Evolutionary conservation across 2,888 invertebrate genomes (phyloP).

Genomic region (Barypeithes pellucidus): DNA sequence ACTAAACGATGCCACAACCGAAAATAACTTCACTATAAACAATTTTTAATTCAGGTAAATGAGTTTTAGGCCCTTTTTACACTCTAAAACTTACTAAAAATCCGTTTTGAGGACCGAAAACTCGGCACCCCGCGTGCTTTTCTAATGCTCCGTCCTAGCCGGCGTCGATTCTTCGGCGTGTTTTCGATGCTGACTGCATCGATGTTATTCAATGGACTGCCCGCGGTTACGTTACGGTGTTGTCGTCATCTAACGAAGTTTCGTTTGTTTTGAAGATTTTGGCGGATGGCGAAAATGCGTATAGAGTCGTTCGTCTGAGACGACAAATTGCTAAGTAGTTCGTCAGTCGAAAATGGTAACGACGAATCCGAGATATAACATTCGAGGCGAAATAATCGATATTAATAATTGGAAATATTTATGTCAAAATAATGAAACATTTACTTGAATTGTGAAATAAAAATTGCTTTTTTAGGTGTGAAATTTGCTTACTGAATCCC

Average conservation of each 20-base stretch:
- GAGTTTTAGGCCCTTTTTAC: neutral
- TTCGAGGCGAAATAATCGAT: too few species aligned
- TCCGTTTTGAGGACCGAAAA: constrained; percentile 36
- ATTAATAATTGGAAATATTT: too few species aligned
- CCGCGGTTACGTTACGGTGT: constrained; percentile 45
- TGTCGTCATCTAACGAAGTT: constrained; percentile 23
- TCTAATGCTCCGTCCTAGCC: constrained; percentile 34
- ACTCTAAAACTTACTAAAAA: neutral
- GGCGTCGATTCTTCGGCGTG: constrained; percentile 42
- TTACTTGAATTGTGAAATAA: too few species aligned
- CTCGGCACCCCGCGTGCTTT: constrained; percentile 21
- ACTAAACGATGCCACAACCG: neutral
- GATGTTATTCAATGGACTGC: constrained; percentile 49
- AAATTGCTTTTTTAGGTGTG: too few species aligned
- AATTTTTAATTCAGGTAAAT: neutral
- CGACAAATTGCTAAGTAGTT: too few species aligned
- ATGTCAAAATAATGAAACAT: too few species aligned
- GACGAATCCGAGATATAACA: too few species aligned
- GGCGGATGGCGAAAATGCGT: too few species aligned
- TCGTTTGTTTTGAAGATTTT: constrained; percentile 34
- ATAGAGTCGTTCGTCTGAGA: too few species aligned
- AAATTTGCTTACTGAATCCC: too few species aligned
- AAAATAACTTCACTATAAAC: neutral
- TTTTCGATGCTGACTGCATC: constrained; percentile 46
- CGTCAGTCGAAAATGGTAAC: too few species aligned